phyloP scores from a whole-genome alignment of 2,113 vertebrate species.

The Rafetus swinhoei region DNA sequence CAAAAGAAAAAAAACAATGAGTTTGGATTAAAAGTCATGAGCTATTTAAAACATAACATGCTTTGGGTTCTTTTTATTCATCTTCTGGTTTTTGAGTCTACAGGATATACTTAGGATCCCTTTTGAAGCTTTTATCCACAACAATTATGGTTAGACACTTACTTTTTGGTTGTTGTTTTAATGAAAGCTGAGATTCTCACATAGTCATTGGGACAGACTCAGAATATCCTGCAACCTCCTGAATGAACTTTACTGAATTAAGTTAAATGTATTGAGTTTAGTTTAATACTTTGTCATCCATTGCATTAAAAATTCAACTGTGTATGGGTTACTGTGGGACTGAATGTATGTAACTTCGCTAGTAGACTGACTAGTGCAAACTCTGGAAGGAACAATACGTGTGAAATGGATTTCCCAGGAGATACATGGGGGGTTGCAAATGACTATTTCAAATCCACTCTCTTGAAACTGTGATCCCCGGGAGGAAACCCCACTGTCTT shows the following conservation, averaged over 20 bases:
- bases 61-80: neutral
- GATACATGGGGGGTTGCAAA: no score
- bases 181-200: neutral
- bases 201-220: neutral
- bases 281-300: neutral
- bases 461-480: no score
- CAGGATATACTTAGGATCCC: neutral
- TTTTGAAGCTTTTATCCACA: conserved; percentile 12
- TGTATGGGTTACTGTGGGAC: neutral
- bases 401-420: no score
- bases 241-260: neutral
- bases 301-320: neutral
- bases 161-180: neutral
- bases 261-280: neutral
- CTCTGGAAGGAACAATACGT: no score
- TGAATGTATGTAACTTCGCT: no score
- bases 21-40: neutral
- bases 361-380: no score
- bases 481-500: no score
- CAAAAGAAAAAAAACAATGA: neutral
- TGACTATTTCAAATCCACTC: no score
- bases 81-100: neutral
- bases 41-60: neutral
- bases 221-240: neutral
- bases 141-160: neutral